Evolutionary conservation across 1,140 invertebrate genomes (phyloP), one percentile per base, ranked within the genome.

Genomic region (Bombyx mandarina): DNA sequence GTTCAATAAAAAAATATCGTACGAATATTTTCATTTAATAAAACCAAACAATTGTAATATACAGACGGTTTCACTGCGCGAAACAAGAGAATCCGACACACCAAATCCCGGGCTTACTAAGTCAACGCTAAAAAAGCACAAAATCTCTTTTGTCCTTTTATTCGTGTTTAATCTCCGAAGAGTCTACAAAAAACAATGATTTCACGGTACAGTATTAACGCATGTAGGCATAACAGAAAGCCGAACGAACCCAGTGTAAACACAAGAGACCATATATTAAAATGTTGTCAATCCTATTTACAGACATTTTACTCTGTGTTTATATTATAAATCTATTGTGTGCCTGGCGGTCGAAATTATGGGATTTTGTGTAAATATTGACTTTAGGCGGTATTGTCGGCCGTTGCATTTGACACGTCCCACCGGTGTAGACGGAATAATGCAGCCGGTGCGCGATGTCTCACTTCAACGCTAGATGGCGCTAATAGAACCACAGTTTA

Each of bases 271-370:
- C 76, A 82, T 84, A 86, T 84, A 86, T 86, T 83, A 82, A 82
- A 86, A 82, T 83, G 80, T 85, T 85, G 83, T 86, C 80, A 77
- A 82, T 81, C 67, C 75, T 86, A 82, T 86, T 86, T 86, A 83
- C 83, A 77, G 70, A 82, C 82, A 83, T 85, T 84, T 82, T 82
- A 82, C 78, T 78, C 70, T 73, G 64, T 86, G 80, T 86, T 86
- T 86, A 83, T 83, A 78, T 86, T 86, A 85, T 86, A 83, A 83
- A 86, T 85, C 83, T 82, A 85, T 85, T 86, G 83, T 85, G 75
- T 84, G 75, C 80, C 66, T 65, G 75, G 78, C 81, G 82, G 81
- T 86, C 77, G 76, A 77, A 85, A 82, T 82, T 81, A 82, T 86
- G 78, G 82, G 80, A 77, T 75, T 82, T 75, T 77, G 71, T 77